Conservation (phyloP, 2,888 invertebrate species). For the Nezara viridula region DNA sequence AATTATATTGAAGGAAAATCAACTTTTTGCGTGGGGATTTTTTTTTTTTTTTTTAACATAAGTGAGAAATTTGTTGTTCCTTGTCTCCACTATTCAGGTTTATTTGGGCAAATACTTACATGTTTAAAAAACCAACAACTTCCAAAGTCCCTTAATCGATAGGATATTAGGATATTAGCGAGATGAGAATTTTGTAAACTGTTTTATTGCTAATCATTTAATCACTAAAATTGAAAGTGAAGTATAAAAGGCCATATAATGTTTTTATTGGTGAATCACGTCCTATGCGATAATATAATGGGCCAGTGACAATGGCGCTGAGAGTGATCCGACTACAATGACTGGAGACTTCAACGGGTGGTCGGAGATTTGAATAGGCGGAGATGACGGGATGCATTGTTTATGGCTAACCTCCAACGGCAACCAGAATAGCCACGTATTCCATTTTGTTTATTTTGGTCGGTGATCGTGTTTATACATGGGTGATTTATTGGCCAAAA, state of each 20-base stretch:
- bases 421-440: neutral
- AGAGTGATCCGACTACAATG: neutral
- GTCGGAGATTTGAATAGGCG: constrained; percentile 16
- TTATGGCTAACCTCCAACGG: neutral
- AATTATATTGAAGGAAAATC: too few species aligned
- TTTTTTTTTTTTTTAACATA: too few species aligned
- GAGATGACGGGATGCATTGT: neutral
- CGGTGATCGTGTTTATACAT: neutral
- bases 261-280: neutral
- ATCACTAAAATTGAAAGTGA: neutral
- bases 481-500: neutral
- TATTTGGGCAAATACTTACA: too few species aligned
- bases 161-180: neutral
- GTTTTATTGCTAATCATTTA: neutral
- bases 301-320: neutral
- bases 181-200: neutral
- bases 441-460: neutral
- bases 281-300: neutral
- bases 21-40: too few species aligned
- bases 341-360: neutral
- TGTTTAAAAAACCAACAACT: too few species aligned
- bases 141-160: too few species aligned
- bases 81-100: too few species aligned
- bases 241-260: neutral
- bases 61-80: too few species aligned